A percentile compares a stretch with the other conserved stretches of the same genome.
phyloP scores from a whole-genome alignment of 2,113 vertebrate species.

The Gallinago paraguaiae region DNA sequence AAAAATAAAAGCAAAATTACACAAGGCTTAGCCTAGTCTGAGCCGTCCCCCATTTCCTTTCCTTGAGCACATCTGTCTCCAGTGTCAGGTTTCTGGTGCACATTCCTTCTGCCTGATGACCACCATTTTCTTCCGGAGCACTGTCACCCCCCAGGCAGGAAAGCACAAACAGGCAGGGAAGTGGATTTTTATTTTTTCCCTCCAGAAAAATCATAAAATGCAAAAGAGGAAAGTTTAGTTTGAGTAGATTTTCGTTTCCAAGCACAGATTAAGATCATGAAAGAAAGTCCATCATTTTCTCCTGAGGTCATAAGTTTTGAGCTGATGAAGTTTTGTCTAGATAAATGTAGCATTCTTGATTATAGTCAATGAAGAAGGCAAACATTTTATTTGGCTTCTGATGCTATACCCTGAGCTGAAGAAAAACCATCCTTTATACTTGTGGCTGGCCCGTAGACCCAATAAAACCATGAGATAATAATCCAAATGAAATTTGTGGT shows the following conservation, averaged over 20 bases:
- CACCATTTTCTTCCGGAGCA: slow-evolving; percentile 5
- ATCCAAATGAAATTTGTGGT: slow-evolving; percentile 10
- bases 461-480: slow-evolving; percentile 47
- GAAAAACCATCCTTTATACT: neutral
- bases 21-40: neutral
- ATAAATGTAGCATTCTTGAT: neutral
- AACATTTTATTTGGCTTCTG: neutral
- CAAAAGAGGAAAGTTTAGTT: neutral
- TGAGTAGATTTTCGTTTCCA: neutral
- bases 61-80: slow-evolving; percentile 8
- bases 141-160: neutral
- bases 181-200: neutral
- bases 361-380: neutral
- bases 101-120: slow-evolving; percentile 5
- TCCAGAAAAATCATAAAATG: neutral
- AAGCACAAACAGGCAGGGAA: neutral
- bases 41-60: neutral
- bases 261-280: neutral
- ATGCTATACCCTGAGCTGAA: neutral
- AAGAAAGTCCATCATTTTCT: neutral
- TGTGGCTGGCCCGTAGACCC: neutral
- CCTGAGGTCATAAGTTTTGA: neutral
- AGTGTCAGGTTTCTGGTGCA: slow-evolving; percentile 22
- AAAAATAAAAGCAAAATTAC: neutral
- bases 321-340: neutral